phyloP scores from a whole-genome alignment of 2,888 invertebrate species.

The Drosophila nr. medialis region DNA sequence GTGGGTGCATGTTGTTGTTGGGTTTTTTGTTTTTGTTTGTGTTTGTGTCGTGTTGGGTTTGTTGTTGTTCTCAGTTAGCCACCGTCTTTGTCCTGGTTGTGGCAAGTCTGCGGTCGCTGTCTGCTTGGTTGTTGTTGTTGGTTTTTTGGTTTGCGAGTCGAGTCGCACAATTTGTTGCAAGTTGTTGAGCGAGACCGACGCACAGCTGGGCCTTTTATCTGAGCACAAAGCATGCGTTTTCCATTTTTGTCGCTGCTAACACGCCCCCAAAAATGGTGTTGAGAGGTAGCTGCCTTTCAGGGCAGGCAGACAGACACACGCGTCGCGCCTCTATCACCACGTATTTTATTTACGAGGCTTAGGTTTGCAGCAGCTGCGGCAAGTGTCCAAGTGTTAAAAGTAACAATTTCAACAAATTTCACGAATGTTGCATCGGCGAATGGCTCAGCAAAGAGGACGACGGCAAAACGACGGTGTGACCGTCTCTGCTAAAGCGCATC shows the following conservation, averaged over 20 bases:
- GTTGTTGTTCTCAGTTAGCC: conserved; percentile 29
- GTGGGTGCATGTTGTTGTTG: conserved; percentile 71
- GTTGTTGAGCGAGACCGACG: conserved; percentile 62
- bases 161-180: conserved; percentile 59
- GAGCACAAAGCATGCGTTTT: conserved; percentile 74
- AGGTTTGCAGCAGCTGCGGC: conserved; percentile 31
- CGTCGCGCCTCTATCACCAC: conserved; percentile 36
- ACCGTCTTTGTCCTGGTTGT: conserved; percentile 43
- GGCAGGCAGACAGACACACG: conserved; percentile 58
- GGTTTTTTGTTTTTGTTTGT: conserved; percentile 37
- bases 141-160: conserved; percentile 20
- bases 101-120: conserved; percentile 20
- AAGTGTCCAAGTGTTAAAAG: conserved; percentile 27
- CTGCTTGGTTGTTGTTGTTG: not conserved
- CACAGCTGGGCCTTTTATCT: conserved; percentile 74
- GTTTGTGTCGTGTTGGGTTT: conserved; percentile 38
- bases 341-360: conserved; percentile 23
- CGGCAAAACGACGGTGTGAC: conserved; percentile 39
- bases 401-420: conserved; percentile 49
- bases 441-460: conserved; percentile 53
- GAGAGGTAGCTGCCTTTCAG: conserved; percentile 36
- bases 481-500: not conserved
- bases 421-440: conserved; percentile 64
- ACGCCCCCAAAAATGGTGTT: conserved; percentile 59
- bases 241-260: conserved; percentile 73